Evolutionary conservation across 2,888 invertebrate species (phyloP).

Genomic region (Apantesis nais): DNA sequence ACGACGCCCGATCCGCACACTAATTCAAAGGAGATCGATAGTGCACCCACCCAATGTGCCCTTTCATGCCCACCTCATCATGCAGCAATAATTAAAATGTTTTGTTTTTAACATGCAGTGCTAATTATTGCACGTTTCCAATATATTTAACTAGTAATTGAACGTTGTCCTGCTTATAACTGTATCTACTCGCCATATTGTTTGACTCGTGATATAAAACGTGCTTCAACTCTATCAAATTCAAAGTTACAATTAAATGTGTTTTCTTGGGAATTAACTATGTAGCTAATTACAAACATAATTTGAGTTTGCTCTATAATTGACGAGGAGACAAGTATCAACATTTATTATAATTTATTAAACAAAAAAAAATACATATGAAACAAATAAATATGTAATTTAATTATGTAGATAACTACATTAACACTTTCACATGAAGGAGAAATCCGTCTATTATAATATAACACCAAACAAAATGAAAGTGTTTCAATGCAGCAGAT

Average conservation of each 20-base stretch:
- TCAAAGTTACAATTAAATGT: background rate
- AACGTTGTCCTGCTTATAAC: background rate
- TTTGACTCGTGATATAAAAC: background rate
- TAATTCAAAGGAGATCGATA: constrained; percentile 85
- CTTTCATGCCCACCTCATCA: constrained; percentile 76
- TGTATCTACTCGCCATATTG: background rate
- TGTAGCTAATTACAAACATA: background rate
- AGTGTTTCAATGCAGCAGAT: constrained; percentile 77
- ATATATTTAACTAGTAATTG: constrained; percentile 2
- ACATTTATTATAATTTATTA: background rate
- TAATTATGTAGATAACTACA: background rate
- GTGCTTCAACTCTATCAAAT: background rate
- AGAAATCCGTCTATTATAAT: constrained; percentile 36
- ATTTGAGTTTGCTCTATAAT: background rate
- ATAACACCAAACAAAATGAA: constrained; percentile 64
- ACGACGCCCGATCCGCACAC: constrained; percentile 84
- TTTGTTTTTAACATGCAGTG: constrained; percentile 49
- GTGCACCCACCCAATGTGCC: constrained; percentile 78
- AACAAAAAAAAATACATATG: background rate
- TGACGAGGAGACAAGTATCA: background rate
- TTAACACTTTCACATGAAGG: constrained; percentile 20
- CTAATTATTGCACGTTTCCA: constrained; percentile 25
- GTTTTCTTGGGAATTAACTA: background rate
- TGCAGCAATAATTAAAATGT: constrained; percentile 75
- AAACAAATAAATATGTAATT: background rate